A percentile compares a stretch with the other conserved stretches of the same genome.
These are phyloP conservation scores for Drosophila helvetica DNA, from an alignment of 2,888 invertebrate species.

Conservation along the genomic window DNA sequence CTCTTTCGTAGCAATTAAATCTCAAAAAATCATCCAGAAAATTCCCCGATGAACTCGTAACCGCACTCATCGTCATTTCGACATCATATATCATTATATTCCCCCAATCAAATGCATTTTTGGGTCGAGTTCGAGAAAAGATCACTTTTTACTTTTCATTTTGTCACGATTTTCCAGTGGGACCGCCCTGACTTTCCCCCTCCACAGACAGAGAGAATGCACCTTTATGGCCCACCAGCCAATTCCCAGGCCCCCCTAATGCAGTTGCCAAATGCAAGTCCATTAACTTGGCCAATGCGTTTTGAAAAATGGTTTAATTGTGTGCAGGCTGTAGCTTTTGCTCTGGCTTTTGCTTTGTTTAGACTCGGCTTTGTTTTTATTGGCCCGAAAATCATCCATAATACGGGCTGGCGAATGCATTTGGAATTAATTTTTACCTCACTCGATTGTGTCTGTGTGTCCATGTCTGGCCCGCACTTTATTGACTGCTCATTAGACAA, in stretches of 20 bases:
- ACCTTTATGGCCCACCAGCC: slow-evolving; percentile 20
- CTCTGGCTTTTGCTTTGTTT: slow-evolving; percentile 12
- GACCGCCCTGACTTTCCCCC: slow-evolving; percentile 3
- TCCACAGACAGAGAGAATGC: slow-evolving; percentile 9
- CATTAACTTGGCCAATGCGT: slow-evolving; percentile 61
- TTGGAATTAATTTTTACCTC: slow-evolving; percentile 61
- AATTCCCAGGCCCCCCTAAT: slow-evolving; percentile 13
- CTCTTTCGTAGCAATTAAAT: no score
- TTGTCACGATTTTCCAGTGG: not conserved
- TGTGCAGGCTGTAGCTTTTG: no score
- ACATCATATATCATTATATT: not conserved
- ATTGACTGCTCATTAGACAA: slow-evolving; percentile 68
- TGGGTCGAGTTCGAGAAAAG: not conserved
- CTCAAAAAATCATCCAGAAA: not conserved
- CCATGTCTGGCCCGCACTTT: slow-evolving; percentile 50
- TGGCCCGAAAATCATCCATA: slow-evolving; percentile 66
- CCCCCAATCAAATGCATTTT: not conserved
- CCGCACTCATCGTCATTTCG: no score
- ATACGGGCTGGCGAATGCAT: slow-evolving; percentile 56
- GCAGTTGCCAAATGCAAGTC: slow-evolving; percentile 42
- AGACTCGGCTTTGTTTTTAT: slow-evolving; percentile 52
- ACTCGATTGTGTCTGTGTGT: slow-evolving; percentile 48
- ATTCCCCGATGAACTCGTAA: not conserved
- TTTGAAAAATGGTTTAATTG: slow-evolving; percentile 65
- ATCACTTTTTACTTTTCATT: not conserved